A percentile compares a stretch with the other conserved stretches of the same genome.
phyloP scores from a whole-genome alignment of 2,888 invertebrate species.

The Homarus gammarus region DNA sequence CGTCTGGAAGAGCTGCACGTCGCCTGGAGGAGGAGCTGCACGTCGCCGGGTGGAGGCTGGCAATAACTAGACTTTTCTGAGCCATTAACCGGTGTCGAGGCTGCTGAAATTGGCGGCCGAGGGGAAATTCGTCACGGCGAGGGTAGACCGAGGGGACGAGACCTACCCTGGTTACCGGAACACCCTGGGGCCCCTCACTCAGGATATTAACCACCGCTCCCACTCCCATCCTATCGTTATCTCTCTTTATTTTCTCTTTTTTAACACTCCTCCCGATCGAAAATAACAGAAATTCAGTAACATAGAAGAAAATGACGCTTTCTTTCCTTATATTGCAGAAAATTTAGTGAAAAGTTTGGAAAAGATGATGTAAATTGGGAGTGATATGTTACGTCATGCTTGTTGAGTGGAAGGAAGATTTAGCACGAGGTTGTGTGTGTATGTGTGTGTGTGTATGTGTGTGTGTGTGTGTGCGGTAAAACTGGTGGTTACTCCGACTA shows the following conservation, averaged over 20 bases:
- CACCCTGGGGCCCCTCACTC: slow-evolving; percentile 29
- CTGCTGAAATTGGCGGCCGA: slow-evolving; percentile 43
- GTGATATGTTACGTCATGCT: too few species aligned
- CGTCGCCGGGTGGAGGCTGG: not conserved
- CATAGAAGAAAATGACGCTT: too few species aligned
- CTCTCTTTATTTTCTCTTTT: not conserved
- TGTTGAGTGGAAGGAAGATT: too few species aligned
- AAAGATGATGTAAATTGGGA: too few species aligned
- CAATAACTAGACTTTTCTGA: slow-evolving; percentile 56
- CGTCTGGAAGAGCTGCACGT: not conserved
- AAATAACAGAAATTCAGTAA: too few species aligned
- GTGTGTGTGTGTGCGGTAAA: not conserved
- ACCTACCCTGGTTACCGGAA: not conserved
- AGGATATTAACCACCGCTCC: slow-evolving; percentile 22
- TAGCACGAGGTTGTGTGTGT: too few species aligned
- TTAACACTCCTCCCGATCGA: not conserved
- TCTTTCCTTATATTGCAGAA: too few species aligned
- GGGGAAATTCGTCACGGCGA: slow-evolving; percentile 59
- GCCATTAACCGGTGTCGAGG: slow-evolving; percentile 51
- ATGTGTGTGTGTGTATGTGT: not conserved
- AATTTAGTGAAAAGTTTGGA: too few species aligned
- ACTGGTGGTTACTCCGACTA: slow-evolving; percentile 36
- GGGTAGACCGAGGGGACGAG: slow-evolving; percentile 24
- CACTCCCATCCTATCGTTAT: not conserved
- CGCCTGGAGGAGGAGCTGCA: not conserved